Evolutionary conservation across 2,797 vertebrate species (phyloP).

Genomic region (Zonotrichia albicollis): DNA sequence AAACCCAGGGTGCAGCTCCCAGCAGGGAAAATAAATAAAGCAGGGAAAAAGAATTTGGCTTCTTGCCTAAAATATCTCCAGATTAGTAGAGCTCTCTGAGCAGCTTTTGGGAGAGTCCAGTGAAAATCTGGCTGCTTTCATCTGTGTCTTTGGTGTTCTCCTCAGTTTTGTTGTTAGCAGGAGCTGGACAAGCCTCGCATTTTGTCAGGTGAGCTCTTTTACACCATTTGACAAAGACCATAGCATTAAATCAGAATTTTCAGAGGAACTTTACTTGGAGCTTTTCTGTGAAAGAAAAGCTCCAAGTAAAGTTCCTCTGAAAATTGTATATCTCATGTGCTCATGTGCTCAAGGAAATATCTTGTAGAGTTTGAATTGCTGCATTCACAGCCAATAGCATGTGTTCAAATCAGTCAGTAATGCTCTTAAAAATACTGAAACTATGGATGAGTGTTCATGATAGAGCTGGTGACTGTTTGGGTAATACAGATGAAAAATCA

Average conservation of each 20-base stretch:
- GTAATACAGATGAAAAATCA: background rate
- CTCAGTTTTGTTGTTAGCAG: background rate
- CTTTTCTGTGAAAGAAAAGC: background rate
- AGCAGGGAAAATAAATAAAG: background rate
- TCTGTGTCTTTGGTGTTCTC: background rate
- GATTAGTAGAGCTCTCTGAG: background rate
- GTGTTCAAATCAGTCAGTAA: background rate
- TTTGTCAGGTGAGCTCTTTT: background rate
- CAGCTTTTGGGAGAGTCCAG: background rate
- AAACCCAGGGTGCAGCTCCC: background rate
- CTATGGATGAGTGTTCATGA: background rate
- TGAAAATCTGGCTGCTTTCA: background rate
- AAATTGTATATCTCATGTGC: no score
- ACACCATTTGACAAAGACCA: background rate
- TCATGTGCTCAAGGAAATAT: no score
- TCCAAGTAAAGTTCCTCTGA: no score
- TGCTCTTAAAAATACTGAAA: background rate
- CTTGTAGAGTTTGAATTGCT: background rate
- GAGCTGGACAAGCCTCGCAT: background rate
- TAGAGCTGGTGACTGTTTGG: background rate
- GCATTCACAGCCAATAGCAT: background rate
- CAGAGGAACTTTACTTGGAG: background rate
- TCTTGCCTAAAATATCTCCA: background rate
- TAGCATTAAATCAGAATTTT: background rate
- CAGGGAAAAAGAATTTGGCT: background rate